Evolutionary conservation across 2,888 invertebrate species (phyloP).

Genomic region (Drosophila planitibia): DNA sequence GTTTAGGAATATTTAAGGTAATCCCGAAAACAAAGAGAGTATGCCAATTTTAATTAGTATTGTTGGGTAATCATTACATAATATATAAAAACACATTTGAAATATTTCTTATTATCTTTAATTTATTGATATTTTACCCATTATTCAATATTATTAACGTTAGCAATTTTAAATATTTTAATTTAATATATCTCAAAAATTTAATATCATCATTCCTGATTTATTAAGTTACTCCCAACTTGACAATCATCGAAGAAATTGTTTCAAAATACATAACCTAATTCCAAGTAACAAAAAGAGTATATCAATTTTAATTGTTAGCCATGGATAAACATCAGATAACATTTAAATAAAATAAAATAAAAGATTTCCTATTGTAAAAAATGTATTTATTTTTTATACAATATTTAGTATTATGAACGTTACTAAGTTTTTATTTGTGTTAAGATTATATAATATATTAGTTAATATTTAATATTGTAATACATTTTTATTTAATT

Average conservation of each 20-base stretch:
- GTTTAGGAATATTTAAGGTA: slow-evolving; percentile 16
- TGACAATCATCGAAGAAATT: slow-evolving; percentile 34
- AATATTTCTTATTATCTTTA: background rate
- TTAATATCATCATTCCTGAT: slow-evolving; percentile 16
- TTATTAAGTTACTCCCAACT: slow-evolving; percentile 48
- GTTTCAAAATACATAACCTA: slow-evolving; percentile 14
- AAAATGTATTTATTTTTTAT: background rate
- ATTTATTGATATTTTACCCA: background rate
- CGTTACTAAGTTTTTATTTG: background rate
- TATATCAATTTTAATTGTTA: no score
- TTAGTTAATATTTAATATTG: background rate
- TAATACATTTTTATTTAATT: background rate
- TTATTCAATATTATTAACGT: no score
- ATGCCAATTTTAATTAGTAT: background rate
- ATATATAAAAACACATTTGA: background rate
- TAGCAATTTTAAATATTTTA: no score
- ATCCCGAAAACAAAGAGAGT: background rate
- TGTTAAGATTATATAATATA: no score
- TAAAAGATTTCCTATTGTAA: no score
- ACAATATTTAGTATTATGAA: background rate
- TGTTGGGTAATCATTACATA: background rate
- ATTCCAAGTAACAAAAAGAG: background rate
- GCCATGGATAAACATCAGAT: background rate
- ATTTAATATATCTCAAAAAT: background rate
- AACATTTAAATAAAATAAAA: background rate